Evolutionary conservation across 2,888 invertebrate species (phyloP), one percentile per base, ranked within the genome.

Genomic region (Himalopsyche tibetana): DNA sequence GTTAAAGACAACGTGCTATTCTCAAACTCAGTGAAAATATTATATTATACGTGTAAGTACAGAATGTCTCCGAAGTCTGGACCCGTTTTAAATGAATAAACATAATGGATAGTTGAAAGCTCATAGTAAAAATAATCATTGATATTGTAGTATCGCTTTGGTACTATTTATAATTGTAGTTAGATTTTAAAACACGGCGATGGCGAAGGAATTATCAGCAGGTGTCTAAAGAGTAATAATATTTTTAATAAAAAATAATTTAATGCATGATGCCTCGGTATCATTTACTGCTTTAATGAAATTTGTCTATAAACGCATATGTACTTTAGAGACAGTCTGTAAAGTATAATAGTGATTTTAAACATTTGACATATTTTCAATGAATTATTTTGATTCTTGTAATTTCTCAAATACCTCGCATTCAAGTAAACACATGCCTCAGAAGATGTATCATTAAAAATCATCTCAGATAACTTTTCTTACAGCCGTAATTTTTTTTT

Each of bases 251-350:
- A 51, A 51, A 51, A 15, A 15, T 4, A 51, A 6, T 51, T 11
- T 11, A 51, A 12, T 15, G 12, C 5, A 51, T 15, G 15, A 51
- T 51, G 45, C 9, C 6, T 45, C 11, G 9, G 8, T 45, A 45
- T 6, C 45, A 51, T 51, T 12, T 15, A 51, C 2, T 51, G 51
- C 51, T 51, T 51, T 51, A 15, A 51, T 15, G 15, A 12, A 51
- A 15, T 51, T 3, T 51, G 15, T 51, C 51, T 51, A 15, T 15
- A 51, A 51, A 51, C 15, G 11, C 63, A 74, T 74, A n/a, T n/a
- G n/a, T n/a, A 74, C 74, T 74, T 74, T 15, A 36, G 19, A 74
- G 74, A 74, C 74, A 74, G 74, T 74, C 74, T 74, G 74, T 74
- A 74, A 74, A 19, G 28, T 36, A 36, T 74, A 15, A 38, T 74